These are phyloP conservation scores for Cyprinodon diabolis DNA, from an alignment of 2,797 vertebrate species.

Conservation along the genomic window DNA sequence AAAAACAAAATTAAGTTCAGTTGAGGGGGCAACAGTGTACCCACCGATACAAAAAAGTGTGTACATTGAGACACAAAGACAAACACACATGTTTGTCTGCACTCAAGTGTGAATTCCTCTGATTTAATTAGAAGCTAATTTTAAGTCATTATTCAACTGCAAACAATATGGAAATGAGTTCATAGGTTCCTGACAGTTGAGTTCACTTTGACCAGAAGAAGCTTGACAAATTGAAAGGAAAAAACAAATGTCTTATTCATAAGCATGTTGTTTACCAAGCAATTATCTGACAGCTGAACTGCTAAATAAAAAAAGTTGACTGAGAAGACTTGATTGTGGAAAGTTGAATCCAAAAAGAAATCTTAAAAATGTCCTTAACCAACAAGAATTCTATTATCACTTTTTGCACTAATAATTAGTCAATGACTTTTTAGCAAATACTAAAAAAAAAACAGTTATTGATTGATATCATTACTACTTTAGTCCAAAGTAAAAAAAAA, in stretches of 20 bases:
- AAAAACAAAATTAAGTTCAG: constrained; percentile 71
- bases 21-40: constrained; percentile 30
- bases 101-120: constrained; percentile 76
- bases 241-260: constrained; percentile 48
- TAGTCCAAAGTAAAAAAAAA: not conserved
- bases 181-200: constrained; percentile 65
- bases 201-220: constrained; percentile 67
- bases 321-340: constrained; percentile 16
- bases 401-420: not conserved
- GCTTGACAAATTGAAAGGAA: constrained; percentile 43
- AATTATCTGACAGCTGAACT: constrained; percentile 51
- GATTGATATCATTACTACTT: not conserved
- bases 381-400: not conserved
- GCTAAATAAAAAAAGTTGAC: constrained; percentile 23
- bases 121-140: constrained; percentile 83
- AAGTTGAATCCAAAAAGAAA: constrained; percentile 22
- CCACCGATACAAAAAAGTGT: constrained; percentile 30
- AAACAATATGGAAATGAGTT: constrained; percentile 81
- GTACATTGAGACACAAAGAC: constrained; percentile 36
- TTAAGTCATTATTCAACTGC: constrained; percentile 78
- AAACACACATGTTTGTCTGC: constrained; percentile 58
- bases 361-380: constrained; percentile 19
- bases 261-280: constrained; percentile 49
- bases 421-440: not conserved
- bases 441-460: not conserved